These are phyloP conservation scores for Emys orbicularis DNA, from an alignment of 2,797 vertebrate genomes.

Conservation along the genomic window DNA sequence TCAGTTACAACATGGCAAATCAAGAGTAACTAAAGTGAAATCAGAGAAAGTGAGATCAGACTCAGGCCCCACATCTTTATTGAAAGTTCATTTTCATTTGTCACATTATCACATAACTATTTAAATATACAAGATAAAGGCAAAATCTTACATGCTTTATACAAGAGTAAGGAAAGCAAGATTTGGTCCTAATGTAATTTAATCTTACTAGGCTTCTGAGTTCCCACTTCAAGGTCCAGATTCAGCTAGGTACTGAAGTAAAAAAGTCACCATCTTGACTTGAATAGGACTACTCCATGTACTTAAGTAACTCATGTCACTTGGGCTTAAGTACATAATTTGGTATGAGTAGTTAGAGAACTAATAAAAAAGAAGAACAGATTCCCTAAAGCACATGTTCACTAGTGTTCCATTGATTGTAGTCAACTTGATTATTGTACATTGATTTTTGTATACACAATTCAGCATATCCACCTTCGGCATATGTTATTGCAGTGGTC, in stretches of 20 bases:
- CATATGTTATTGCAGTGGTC: fast-evolving
- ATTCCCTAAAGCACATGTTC: background rate
- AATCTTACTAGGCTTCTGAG: background rate
- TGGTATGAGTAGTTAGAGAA: background rate
- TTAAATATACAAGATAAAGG: background rate
- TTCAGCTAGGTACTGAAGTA: background rate
- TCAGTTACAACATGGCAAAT: background rate
- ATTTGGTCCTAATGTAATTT: background rate
- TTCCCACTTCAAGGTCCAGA: background rate
- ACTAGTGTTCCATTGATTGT: background rate
- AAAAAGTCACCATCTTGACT: background rate
- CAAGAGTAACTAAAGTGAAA: background rate
- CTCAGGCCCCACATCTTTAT: background rate
- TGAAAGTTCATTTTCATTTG: background rate
- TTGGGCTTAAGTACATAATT: background rate
- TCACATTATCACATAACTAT: background rate
- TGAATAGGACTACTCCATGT: background rate
- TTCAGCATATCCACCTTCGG: background rate
- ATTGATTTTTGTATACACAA: background rate
- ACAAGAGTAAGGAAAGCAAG: background rate
- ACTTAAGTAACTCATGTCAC: fast-evolving
- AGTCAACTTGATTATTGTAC: background rate
- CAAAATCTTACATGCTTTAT: background rate
- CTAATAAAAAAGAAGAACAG: conserved; percentile 5
- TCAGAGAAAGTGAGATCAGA: background rate